Evolutionary conservation across 1,140 invertebrate species (phyloP).

Genomic region (Branchinecta lynchi): DNA sequence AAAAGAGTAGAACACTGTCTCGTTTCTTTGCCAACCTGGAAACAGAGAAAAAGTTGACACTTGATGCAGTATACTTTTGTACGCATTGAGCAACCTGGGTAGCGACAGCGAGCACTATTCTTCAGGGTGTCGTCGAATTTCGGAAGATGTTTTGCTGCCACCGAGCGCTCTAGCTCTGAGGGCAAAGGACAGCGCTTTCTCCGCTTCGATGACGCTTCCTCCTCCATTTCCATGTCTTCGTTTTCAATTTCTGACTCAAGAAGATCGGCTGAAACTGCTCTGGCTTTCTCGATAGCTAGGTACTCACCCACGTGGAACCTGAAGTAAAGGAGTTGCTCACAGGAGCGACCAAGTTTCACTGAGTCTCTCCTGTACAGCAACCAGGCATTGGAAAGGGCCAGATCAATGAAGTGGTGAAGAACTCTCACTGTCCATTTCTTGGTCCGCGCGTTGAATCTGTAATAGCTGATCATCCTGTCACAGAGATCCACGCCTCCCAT

Average conservation of each 20-base stretch:
- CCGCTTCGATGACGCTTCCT: not conserved
- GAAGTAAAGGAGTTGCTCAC: constrained; percentile 5
- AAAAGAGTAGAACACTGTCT: constrained; percentile 6
- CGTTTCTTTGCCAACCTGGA: constrained; percentile 1
- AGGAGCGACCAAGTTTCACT: constrained; percentile 5
- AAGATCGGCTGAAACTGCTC: constrained; percentile 8
- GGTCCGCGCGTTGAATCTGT: constrained; percentile 2
- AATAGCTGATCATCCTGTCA: constrained; percentile 5
- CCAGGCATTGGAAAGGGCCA: constrained; percentile 4
- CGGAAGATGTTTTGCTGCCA: constrained; percentile 8
- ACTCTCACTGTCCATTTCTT: not conserved
- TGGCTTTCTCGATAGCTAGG: constrained; percentile 8
- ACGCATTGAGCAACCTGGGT: not conserved
- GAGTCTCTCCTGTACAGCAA: constrained; percentile 1
- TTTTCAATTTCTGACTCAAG: not conserved
- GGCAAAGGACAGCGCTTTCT: not conserved
- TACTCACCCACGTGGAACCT: not conserved
- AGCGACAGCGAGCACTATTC: not conserved
- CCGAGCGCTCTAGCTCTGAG: constrained; percentile 2
- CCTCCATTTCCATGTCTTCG: constrained; percentile 1
- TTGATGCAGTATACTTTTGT: constrained; percentile 6
- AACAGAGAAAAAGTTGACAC: constrained; percentile 9
- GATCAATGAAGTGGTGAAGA: constrained; percentile 9
- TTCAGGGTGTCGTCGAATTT: not conserved
- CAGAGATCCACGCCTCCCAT: not conserved